Evolutionary conservation across 2,113 vertebrate species (phyloP).

Genomic region (Bolborhynchus lineola): DNA sequence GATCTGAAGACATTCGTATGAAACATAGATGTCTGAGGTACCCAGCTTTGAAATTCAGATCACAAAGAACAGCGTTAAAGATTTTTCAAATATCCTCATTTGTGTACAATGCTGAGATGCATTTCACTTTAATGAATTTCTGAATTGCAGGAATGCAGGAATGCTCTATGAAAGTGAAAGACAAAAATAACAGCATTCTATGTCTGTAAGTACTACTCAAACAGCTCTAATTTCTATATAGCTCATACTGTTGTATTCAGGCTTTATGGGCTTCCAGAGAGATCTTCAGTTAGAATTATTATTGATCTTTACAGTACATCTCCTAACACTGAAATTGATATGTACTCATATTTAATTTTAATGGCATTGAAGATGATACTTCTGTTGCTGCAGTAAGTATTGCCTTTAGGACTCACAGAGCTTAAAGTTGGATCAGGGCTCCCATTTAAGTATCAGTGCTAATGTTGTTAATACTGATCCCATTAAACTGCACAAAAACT

Average conservation of each 20-base stretch:
- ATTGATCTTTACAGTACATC: slow-evolving; percentile 24
- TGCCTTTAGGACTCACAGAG: neutral
- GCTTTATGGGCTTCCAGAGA: slow-evolving; percentile 24
- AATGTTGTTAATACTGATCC: slow-evolving; percentile 9
- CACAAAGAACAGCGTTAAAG: neutral
- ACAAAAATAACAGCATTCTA: neutral
- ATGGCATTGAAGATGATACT: slow-evolving; percentile 6
- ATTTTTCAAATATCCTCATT: neutral
- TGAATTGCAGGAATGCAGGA: neutral
- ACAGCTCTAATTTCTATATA: neutral
- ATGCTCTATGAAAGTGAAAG: neutral
- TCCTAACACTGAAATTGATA: slow-evolving; percentile 38
- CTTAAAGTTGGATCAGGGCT: neutral
- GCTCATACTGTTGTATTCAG: neutral
- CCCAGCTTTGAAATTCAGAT: neutral
- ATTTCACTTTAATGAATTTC: neutral
- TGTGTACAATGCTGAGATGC: neutral
- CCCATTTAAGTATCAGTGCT: neutral
- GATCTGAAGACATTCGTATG: neutral
- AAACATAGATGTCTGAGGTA: neutral
- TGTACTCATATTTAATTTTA: slow-evolving; percentile 44
- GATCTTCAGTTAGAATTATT: slow-evolving; percentile 40
- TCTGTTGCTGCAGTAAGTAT: neutral
- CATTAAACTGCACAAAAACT: neutral
- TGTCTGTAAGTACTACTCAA: neutral